Conservation (phyloP, 1,140 invertebrate genomes). For the Meloidogyne exigua region DNA sequence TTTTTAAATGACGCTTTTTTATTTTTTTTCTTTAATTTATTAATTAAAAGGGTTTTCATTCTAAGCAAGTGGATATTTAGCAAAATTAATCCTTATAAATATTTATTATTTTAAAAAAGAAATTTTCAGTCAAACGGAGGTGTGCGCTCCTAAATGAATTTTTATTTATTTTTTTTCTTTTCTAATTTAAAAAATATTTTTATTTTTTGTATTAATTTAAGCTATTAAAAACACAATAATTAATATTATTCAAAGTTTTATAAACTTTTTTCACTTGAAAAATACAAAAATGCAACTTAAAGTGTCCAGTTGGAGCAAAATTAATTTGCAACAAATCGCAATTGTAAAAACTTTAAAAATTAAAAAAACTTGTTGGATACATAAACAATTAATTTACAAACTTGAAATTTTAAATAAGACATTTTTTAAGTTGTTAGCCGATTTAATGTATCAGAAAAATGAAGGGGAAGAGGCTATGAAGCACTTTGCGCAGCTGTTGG, state of each 20-base stretch:
- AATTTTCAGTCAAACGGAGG: no score
- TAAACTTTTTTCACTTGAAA: no score
- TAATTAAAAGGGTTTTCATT: background rate
- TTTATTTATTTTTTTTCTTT: no score
- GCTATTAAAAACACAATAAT: no score
- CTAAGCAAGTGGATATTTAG: background rate
- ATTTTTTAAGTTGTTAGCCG: slow-evolving; percentile 78
- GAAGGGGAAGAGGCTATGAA: slow-evolving; percentile 87
- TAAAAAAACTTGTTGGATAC: no score
- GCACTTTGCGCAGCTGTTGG: slow-evolving; percentile 82
- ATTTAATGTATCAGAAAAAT: slow-evolving; percentile 86
- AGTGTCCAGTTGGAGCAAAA: background rate
- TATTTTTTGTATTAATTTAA: no score
- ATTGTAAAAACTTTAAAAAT: background rate
- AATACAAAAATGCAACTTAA: background rate
- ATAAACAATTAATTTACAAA: background rate
- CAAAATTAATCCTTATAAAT: background rate
- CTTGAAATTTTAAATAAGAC: background rate
- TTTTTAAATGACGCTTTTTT: background rate
- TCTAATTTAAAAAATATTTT: no score
- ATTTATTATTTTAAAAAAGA: background rate
- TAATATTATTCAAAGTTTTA: no score
- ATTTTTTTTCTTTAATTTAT: background rate
- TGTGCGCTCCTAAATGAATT: no score
- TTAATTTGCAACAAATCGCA: background rate